Conservation (phyloP, 2,113 vertebrate genomes). For the Zapornia atra region DNA sequence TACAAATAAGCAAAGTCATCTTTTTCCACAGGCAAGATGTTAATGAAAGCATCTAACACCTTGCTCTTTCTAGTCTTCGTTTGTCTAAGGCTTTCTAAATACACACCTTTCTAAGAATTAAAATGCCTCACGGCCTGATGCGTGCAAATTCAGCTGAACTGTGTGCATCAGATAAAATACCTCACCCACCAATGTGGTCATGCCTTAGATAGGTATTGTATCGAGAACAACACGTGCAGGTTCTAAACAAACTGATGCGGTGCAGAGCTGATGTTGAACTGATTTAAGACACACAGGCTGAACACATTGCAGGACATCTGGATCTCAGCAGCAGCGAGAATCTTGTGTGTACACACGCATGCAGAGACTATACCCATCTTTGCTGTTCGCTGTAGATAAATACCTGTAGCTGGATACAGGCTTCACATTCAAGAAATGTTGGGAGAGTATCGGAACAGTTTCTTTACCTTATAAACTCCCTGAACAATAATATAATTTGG, state of each 20-base stretch:
- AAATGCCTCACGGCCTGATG: not conserved
- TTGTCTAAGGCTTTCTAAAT: not conserved
- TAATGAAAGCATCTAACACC: not conserved
- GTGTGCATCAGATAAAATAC: not conserved
- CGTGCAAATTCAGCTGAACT: conserved; percentile 25
- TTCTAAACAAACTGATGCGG: not conserved
- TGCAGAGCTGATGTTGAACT: conserved; percentile 6
- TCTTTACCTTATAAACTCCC: not conserved
- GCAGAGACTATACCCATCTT: not conserved
- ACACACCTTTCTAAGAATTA: not conserved
- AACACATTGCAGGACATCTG: conserved; percentile 3
- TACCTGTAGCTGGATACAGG: not conserved
- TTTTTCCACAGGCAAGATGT: not conserved
- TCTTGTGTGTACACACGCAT: not conserved
- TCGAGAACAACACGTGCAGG: not conserved
- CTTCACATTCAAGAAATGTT: not conserved
- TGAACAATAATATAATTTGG: not conserved
- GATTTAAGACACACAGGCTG: not conserved
- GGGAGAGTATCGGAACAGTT: not conserved
- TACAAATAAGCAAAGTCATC: not conserved
- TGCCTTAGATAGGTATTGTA: conserved; percentile 12
- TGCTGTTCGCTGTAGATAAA: not conserved
- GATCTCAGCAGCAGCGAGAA: not conserved
- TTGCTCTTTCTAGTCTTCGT: not conserved
- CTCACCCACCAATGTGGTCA: not conserved